Conservation (phyloP, 2,797 vertebrate genomes). For the Argya squamiceps region DNA sequence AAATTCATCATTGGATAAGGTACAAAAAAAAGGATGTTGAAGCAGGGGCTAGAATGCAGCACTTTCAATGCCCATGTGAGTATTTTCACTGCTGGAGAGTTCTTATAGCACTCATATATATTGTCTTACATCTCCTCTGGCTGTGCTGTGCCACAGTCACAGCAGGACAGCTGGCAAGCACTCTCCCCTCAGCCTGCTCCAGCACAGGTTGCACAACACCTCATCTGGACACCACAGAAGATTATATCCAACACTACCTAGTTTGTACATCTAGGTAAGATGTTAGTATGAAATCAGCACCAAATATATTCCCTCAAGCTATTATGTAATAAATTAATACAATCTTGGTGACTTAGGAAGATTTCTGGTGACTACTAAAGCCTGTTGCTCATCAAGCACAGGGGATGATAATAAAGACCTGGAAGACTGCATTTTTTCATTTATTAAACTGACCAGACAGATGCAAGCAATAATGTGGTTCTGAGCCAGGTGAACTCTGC, state of each 20-base stretch:
- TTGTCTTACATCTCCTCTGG: background rate
- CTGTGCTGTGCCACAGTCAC: background rate
- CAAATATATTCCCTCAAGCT: background rate
- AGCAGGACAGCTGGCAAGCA: background rate
- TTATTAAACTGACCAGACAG: background rate
- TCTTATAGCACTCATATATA: background rate
- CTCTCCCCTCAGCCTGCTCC: background rate
- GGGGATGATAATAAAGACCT: background rate
- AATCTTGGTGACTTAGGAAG: background rate
- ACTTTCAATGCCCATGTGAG: background rate
- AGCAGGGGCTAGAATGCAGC: background rate
- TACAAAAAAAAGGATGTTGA: background rate
- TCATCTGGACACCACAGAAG: background rate
- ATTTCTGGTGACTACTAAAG: background rate
- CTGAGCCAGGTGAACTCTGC: background rate
- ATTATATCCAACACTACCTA: background rate
- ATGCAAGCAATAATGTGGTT: background rate
- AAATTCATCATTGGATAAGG: background rate
- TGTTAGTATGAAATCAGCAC: background rate
- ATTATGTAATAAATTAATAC: background rate
- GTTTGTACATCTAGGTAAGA: background rate
- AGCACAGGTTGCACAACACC: background rate
- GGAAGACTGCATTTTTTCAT: background rate
- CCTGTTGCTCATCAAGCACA: background rate
- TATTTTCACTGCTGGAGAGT: background rate